These are phyloP conservation scores for Ladona fulva DNA, from an alignment of 1,140 invertebrate species.

Conservation along the genomic window DNA sequence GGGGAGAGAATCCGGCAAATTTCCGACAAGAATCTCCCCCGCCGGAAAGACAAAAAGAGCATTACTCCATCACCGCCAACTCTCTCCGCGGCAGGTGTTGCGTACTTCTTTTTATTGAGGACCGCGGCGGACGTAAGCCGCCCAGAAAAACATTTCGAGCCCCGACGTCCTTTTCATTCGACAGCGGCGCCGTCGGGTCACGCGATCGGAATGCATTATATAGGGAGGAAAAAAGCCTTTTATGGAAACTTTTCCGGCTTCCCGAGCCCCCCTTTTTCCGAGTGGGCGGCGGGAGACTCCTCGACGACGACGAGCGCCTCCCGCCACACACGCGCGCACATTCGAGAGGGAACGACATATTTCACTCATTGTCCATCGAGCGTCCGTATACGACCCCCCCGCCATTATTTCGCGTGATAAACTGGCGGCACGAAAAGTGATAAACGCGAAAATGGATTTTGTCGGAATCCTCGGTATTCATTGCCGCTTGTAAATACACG, in stretches of 20 bases:
- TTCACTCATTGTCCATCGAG: constrained; percentile 1
- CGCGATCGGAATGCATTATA: background rate
- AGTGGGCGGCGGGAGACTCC: background rate
- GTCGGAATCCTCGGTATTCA: background rate
- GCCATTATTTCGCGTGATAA: constrained; percentile 9
- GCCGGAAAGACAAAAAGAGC: too few species aligned
- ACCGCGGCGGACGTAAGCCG: too few species aligned
- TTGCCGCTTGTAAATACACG: background rate
- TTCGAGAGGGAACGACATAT: background rate
- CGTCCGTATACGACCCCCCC: background rate
- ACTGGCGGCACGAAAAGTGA: constrained; percentile 7
- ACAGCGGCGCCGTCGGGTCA: background rate
- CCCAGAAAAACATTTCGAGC: too few species aligned
- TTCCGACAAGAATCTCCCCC: too few species aligned
- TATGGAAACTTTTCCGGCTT: background rate
- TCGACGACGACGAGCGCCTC: background rate
- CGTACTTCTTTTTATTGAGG: too few species aligned
- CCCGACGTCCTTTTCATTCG: background rate
- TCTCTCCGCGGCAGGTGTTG: too few species aligned
- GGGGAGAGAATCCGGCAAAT: too few species aligned
- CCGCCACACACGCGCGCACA: background rate
- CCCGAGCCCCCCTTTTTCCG: background rate
- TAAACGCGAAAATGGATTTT: constrained; percentile 10
- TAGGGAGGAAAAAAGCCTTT: background rate
- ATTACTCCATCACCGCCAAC: too few species aligned